phyloP scores from a whole-genome alignment of 2,113 vertebrate genomes.

The Nettapus auritus region DNA sequence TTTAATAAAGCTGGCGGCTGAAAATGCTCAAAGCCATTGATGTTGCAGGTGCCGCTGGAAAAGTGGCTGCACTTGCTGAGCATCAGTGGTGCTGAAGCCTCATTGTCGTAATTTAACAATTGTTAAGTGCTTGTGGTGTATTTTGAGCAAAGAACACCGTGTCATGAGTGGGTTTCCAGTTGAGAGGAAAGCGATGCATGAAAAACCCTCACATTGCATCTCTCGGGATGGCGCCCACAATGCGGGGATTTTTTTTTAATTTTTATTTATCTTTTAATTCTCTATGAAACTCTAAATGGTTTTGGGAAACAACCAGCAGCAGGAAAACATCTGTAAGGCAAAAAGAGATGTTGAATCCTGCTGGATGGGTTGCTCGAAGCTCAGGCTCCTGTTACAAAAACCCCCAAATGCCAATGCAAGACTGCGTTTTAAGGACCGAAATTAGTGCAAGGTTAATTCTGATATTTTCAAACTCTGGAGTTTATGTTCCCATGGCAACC shows the following conservation, averaged over 20 bases:
- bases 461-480: slow-evolving; percentile 14
- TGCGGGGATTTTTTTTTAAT: rapidly evolving
- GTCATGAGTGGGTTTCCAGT: rapidly evolving
- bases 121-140: too few relatives aligned
- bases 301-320: neutral
- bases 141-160: neutral
- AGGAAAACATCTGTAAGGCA: neutral
- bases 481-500: slow-evolving; percentile 60
- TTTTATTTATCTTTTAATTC: neutral
- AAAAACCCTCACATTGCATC: neutral
- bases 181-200: neutral
- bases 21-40: neutral
- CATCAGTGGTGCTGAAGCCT: neutral
- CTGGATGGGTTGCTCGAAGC: neutral
- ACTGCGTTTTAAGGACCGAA: rapidly evolving
- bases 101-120: neutral
- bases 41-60: neutral
- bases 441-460: slow-evolving; percentile 35
- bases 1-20: neutral
- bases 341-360: neutral
- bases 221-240: neutral
- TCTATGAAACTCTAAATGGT: neutral
- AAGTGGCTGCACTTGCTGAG: neutral
- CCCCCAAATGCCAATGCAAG: neutral
- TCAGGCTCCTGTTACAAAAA: neutral